These are phyloP conservation scores for Trilocha varians DNA, from an alignment of 2,888 invertebrate genomes.

Conservation along the genomic window DNA sequence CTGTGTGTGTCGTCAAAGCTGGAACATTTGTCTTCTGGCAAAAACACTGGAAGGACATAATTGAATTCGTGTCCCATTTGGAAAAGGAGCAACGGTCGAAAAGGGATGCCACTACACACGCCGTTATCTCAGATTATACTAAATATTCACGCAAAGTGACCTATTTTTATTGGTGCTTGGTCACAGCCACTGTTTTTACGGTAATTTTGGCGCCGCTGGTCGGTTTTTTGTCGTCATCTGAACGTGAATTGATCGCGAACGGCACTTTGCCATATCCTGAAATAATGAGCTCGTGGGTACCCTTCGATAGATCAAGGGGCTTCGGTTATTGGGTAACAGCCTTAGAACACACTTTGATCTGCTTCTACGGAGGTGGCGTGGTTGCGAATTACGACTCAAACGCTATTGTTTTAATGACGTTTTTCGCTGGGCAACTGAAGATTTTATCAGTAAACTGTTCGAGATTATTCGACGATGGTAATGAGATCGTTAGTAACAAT, in stretches of 20 bases:
- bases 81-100: slow-evolving; percentile 34
- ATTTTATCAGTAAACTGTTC: slow-evolving; percentile 39
- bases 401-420: slow-evolving; percentile 50
- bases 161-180: slow-evolving; percentile 45
- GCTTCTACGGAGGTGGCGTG: slow-evolving; percentile 52
- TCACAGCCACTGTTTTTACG: slow-evolving; percentile 38
- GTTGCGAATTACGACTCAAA: slow-evolving; percentile 55
- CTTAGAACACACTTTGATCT: slow-evolving; percentile 36
- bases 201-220: slow-evolving; percentile 44
- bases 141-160: slow-evolving; percentile 46
- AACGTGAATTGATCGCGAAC: slow-evolving; percentile 25
- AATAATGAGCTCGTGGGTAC: slow-evolving; percentile 56
- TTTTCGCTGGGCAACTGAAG: slow-evolving; percentile 53
- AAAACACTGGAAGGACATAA: slow-evolving; percentile 34
- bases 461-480: slow-evolving; percentile 32
- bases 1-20: slow-evolving; percentile 46
- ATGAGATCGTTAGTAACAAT: slow-evolving; percentile 17
- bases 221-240: slow-evolving; percentile 29
- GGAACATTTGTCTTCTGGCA: slow-evolving; percentile 45
- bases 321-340: slow-evolving; percentile 37
- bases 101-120: slow-evolving; percentile 21
- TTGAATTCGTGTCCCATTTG: slow-evolving; percentile 35
- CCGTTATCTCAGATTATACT: slow-evolving; percentile 34
- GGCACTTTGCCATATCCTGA: slow-evolving; percentile 42
- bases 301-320: slow-evolving; percentile 42